These are phyloP conservation scores for Sporophila hypoxantha DNA, from an alignment of 2,113 vertebrate genomes.

Conservation along the genomic window DNA sequence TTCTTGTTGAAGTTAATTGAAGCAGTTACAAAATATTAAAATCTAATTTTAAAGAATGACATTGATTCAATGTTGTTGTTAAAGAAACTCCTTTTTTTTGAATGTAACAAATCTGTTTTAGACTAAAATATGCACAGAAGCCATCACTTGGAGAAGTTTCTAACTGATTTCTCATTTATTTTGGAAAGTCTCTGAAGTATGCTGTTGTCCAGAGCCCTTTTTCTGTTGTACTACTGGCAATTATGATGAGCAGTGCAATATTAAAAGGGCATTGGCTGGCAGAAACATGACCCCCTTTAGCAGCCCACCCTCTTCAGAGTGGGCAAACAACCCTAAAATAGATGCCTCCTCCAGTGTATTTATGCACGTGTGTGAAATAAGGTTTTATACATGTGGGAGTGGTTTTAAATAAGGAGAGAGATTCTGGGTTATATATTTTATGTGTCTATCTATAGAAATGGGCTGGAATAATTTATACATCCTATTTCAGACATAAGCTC, in stretches of 20 bases:
- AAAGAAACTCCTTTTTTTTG: conserved; percentile 38
- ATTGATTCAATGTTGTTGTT: neutral
- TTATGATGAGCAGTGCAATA: conserved; percentile 95
- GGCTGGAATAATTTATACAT: neutral
- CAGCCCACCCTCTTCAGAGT: conserved; percentile 65
- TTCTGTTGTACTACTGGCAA: conserved; percentile 95
- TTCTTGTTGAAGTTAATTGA: conserved; percentile 12
- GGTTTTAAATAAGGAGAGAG: conserved; percentile 46
- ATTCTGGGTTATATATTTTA: conserved; percentile 20
- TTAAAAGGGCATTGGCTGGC: conserved; percentile 97
- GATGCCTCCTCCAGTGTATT: conserved; percentile 51
- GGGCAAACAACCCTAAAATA: conserved; percentile 58
- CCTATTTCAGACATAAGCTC: neutral
- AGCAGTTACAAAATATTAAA: conserved; percentile 10
- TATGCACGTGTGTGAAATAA: conserved; percentile 59
- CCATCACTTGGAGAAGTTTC: conserved; percentile 49
- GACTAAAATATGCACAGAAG: conserved; percentile 47
- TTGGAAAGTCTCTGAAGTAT: conserved; percentile 58
- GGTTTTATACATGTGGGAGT: conserved; percentile 60
- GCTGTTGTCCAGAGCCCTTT: conserved; percentile 89
- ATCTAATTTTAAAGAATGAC: conserved; percentile 1
- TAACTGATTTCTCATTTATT: conserved; percentile 46
- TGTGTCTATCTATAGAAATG: neutral
- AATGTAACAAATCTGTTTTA: conserved; percentile 35
- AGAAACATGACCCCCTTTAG: conserved; percentile 75